Conservation (phyloP, 2,888 invertebrate genomes). For the Caenorhabditis panamensis region DNA sequence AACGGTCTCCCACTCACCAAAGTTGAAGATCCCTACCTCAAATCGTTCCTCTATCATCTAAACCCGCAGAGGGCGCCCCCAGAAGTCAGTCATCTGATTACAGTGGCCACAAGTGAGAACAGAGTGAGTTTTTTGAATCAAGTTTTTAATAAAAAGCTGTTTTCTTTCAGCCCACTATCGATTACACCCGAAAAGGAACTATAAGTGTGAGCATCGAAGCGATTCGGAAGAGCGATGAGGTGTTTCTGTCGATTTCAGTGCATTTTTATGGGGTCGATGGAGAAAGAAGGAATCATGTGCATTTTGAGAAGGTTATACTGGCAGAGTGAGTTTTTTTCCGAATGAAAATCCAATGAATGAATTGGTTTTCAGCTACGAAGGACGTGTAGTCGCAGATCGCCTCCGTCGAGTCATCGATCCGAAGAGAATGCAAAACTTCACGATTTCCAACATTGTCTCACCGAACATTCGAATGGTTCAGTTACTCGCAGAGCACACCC, state of each 20-base stretch:
- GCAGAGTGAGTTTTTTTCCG: constrained; percentile 24
- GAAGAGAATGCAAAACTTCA: constrained; percentile 4
- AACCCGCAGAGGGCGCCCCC: constrained; percentile 12
- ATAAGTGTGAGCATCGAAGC: constrained; percentile 33
- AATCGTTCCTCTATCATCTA: constrained; percentile 13
- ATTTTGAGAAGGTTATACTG: constrained; percentile 42
- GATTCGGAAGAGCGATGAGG: constrained; percentile 35
- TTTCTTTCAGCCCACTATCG: too few species aligned
- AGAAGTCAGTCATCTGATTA: constrained; percentile 8
- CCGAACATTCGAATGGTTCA: constrained; percentile 28
- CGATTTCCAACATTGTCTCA: constrained; percentile 14
- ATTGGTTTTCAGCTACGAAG: constrained; percentile 40
- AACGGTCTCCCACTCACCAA: constrained; percentile 18
- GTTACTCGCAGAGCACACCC: constrained; percentile 2
- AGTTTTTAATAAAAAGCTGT: neutral
- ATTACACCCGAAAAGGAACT: too few species aligned
- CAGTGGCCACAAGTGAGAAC: neutral
- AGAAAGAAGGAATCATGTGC: constrained; percentile 31
- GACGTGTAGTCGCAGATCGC: constrained; percentile 39
- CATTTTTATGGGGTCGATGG: constrained; percentile 9
- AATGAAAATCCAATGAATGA: too few species aligned
- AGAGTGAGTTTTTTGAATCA: constrained; percentile 23
- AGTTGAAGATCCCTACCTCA: constrained; percentile 18
- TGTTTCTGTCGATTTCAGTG: constrained; percentile 27
- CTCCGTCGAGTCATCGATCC: constrained; percentile 29